Conservation (phyloP, 2,797 vertebrate species). For the Rhinogobio ventralis region DNA sequence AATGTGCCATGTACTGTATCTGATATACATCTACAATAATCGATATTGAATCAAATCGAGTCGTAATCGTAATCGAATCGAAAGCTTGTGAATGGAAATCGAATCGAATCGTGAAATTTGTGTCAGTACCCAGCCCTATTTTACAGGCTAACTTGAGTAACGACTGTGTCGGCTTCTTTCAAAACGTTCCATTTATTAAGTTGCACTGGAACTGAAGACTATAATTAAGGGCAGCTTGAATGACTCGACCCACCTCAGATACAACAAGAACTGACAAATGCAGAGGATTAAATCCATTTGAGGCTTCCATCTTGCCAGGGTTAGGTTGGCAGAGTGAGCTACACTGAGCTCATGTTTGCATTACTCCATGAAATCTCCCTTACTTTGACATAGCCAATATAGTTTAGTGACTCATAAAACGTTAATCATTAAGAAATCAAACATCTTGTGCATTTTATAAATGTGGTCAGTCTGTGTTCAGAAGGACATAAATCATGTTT, state of each 20-base stretch:
- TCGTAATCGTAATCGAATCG: too few relatives aligned
- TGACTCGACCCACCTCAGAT: background rate
- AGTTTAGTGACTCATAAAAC: background rate
- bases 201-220: background rate
- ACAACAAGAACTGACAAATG: constrained; percentile 6
- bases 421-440: background rate
- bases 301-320: background rate
- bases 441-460: background rate
- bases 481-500: background rate
- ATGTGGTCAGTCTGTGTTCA: background rate
- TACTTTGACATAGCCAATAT: background rate
- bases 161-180: background rate
- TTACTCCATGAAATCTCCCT: background rate
- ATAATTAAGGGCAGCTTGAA: constrained; percentile 12
- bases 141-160: background rate
- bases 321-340: background rate
- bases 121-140: too few relatives aligned
- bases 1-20: too few relatives aligned
- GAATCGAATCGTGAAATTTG: too few relatives aligned
- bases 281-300: background rate
- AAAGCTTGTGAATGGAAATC: too few relatives aligned
- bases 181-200: background rate
- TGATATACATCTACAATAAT: too few relatives aligned
- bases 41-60: too few relatives aligned
- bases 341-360: constrained; percentile 4